These are phyloP conservation scores for Lucilia sericata DNA, from an alignment of 1,140 invertebrate species.

Conservation along the genomic window DNA sequence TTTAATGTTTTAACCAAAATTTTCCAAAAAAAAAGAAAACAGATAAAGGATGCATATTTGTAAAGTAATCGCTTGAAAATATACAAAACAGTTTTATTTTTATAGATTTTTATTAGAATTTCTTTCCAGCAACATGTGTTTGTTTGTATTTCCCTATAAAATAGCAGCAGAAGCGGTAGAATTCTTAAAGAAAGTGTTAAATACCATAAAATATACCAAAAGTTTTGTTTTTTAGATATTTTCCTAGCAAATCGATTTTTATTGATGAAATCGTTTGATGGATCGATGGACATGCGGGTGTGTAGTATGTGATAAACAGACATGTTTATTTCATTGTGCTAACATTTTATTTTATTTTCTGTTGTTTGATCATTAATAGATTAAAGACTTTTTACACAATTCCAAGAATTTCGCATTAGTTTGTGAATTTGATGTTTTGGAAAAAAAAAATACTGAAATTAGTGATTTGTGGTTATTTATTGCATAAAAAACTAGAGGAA, in stretches of 20 bases:
- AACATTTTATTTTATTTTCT: constrained; percentile 17
- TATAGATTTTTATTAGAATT: no score
- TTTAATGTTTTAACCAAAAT: background rate
- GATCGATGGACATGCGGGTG: constrained; percentile 16
- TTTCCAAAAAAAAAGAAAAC: background rate
- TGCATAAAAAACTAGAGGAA: background rate
- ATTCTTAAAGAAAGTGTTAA: constrained; percentile 17
- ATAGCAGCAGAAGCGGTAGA: background rate
- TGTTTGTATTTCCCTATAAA: background rate
- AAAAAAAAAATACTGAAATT: background rate
- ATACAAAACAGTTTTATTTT: no score
- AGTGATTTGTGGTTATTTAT: background rate
- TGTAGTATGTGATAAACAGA: constrained; percentile 18
- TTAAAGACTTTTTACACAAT: constrained; percentile 10
- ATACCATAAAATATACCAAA: constrained; percentile 11
- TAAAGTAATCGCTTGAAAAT: constrained; percentile 3
- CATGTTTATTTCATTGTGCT: constrained; percentile 32
- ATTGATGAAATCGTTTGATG: constrained; percentile 37
- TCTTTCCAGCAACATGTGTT: no score
- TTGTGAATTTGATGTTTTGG: no score
- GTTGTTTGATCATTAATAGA: constrained; percentile 9
- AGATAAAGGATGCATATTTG: background rate
- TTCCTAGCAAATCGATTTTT: background rate
- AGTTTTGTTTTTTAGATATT: background rate
- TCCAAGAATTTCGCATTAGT: constrained; percentile 30